Conservation (phyloP, 2,888 invertebrate genomes). For the Syritta pipiens region DNA sequence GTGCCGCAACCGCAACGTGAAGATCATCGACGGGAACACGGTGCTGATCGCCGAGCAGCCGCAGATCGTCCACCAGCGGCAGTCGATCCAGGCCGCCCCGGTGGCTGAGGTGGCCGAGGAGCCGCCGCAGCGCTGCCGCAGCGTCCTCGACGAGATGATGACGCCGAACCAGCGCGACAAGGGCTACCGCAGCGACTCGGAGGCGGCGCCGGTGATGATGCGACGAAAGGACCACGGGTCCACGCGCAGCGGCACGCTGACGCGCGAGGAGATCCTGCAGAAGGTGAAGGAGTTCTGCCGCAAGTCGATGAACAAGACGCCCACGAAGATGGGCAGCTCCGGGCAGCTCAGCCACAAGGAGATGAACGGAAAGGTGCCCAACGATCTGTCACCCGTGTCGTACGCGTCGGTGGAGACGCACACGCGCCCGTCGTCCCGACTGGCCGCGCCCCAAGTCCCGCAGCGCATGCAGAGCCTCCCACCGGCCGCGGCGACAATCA, state of each 20-base stretch:
- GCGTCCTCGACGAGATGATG: slow-evolving; percentile 76
- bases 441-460: slow-evolving; percentile 77
- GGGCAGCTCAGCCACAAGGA: slow-evolving; percentile 47
- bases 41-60: slow-evolving; percentile 57
- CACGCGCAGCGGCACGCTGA: slow-evolving; percentile 73
- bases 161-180: slow-evolving; percentile 36
- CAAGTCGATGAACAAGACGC: slow-evolving; percentile 76
- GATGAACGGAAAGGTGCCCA: slow-evolving; percentile 63
- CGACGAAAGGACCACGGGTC: slow-evolving; percentile 70
- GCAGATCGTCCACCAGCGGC: slow-evolving; percentile 17
- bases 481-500: slow-evolving; percentile 53
- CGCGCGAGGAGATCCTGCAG: slow-evolving; percentile 77
- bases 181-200: slow-evolving; percentile 74
- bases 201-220: slow-evolving; percentile 73
- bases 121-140: slow-evolving; percentile 76
- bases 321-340: slow-evolving; percentile 69
- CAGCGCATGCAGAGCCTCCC: slow-evolving; percentile 76
- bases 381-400: slow-evolving; percentile 77
- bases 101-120: slow-evolving; percentile 22
- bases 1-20: slow-evolving; percentile 74
- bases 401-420: slow-evolving; percentile 77
- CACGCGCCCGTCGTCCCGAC: slow-evolving; percentile 72
- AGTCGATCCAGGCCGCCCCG: background rate
- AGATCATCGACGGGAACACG: slow-evolving; percentile 73
- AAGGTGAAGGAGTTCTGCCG: slow-evolving; percentile 79